These are phyloP conservation scores for Allacma fusca DNA, from an alignment of 2,888 invertebrate genomes.

Conservation along the genomic window DNA sequence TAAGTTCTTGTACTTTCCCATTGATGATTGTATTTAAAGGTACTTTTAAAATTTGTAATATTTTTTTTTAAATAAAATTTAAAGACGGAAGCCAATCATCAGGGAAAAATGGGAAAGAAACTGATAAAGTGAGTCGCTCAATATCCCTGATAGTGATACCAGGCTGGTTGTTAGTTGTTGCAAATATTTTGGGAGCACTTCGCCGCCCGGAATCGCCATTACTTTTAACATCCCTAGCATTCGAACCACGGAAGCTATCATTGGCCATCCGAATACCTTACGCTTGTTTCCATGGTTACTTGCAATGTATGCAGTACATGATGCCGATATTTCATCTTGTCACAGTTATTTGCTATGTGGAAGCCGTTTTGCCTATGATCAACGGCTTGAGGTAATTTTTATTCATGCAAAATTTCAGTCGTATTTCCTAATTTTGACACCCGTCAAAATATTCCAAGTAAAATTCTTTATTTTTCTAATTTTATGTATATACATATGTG, in stretches of 20 bases:
- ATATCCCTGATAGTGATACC: background rate
- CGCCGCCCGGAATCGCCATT: background rate
- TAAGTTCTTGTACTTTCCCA: background rate
- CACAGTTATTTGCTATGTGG: constrained; percentile 1
- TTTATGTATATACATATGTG: too few relatives aligned
- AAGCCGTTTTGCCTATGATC: background rate
- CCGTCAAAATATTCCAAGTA: too few relatives aligned
- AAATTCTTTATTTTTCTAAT: too few relatives aligned
- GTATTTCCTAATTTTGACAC: too few relatives aligned
- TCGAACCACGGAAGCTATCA: background rate
- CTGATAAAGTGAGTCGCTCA: background rate
- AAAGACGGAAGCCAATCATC: too few relatives aligned
- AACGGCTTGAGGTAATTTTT: background rate
- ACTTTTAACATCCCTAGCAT: background rate
- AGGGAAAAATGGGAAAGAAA: too few relatives aligned
- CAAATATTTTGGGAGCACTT: background rate
- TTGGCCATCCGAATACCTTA: background rate
- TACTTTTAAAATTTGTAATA: too few relatives aligned
- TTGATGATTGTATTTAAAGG: background rate
- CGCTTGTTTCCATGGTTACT: background rate
- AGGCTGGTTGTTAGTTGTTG: background rate
- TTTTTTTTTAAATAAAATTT: too few relatives aligned
- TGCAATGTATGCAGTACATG: background rate
- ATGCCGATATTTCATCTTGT: background rate
- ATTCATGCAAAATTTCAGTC: too few relatives aligned